Base-by-base conservation (phyloP, 2,797 vertebrate genomes). In the Oreochromis mossambicus region DNA sequence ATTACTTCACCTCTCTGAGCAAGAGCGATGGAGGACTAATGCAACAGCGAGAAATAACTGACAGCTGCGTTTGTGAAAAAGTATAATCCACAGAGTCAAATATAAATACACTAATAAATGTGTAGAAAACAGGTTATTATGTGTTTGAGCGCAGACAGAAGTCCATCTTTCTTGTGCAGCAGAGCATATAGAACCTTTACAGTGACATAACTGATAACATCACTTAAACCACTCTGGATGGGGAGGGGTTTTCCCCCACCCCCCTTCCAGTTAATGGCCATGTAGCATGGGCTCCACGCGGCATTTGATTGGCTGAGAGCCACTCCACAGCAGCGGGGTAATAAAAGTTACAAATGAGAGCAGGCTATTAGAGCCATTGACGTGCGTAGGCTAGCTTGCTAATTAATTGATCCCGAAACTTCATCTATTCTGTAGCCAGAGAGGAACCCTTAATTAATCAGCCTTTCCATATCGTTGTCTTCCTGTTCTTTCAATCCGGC, bases 341-440 rank as follows among this genome's bases (percentile, higher is more conserved):
- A 96, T 96, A 96, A 96, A 96, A 94, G 94, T 96, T 94, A 96
- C 95, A 96, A 96, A 96, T 95, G 95, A 96, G 95, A 93, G 92
- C 88, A 93, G 88, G 94, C 94, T 94, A 96, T 95, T 95, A 96
- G 94, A 95, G 92, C 86, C 94, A 95, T 91, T 94, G 95, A 95
- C 80, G 91, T 94, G 95, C 89, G 89, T 92, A 94, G 94, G 94
- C 93, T 93, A 92, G 93, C 94, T 83, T 61, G 91, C 95, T 96
- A 95, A 96, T 96, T 95, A 96, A 96, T 96, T 95, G 95, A 97
- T 97, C 94, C 92, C 92, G 94, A 95, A 96, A 96, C 95, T 94
- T 96, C 93, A 96, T 96, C 95, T 95, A 94, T 96, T 95, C 92
- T 94, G 92, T 90, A 94, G 92, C 89, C 90, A 94, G 91, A 94